Evolutionary conservation across 1,140 invertebrate genomes (phyloP).

Genomic region (Dendroctonus valens): DNA sequence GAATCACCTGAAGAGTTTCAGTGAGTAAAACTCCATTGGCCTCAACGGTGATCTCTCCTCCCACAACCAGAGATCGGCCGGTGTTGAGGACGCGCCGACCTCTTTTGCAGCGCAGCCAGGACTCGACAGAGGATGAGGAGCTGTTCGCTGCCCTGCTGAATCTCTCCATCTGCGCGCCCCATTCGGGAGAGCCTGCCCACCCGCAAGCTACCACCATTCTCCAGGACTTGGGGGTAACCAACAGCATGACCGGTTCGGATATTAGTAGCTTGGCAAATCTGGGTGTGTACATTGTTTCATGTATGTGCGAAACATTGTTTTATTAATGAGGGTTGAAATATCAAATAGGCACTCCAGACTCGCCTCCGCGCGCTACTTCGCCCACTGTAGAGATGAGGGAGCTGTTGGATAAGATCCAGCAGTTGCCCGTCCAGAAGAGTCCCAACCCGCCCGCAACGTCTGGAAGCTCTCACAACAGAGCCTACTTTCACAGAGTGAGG

Average conservation of each 20-base stretch:
- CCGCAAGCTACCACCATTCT: constrained; percentile 34
- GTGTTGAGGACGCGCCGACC: constrained; percentile 18
- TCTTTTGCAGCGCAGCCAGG: constrained; percentile 31
- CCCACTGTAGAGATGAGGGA: constrained; percentile 70
- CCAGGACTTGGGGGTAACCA: constrained; percentile 47
- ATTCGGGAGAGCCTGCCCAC: constrained; percentile 36
- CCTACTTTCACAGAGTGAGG: constrained; percentile 49
- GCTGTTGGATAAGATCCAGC: constrained; percentile 67
- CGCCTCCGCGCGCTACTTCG: constrained; percentile 73
- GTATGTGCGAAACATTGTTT: neutral
- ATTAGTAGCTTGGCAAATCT: constrained; percentile 64
- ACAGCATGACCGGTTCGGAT: constrained; percentile 63
- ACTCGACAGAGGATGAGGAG: constrained; percentile 46
- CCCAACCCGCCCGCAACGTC: constrained; percentile 29
- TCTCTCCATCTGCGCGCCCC: constrained; percentile 45
- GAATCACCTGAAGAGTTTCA: neutral
- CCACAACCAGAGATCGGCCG: constrained; percentile 1
- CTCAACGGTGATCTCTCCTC: constrained; percentile 1
- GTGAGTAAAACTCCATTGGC: constrained; percentile 2
- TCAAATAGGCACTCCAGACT: constrained; percentile 57
- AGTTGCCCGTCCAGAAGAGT: constrained; percentile 55
- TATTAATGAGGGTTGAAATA: neutral
- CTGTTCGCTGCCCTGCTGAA: constrained; percentile 48
- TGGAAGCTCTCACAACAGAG: constrained; percentile 30
- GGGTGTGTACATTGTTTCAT: constrained; percentile 29